Percentiles rank a stretch among this genome's conserved stretches.
Conservation (phyloP, 2,888 invertebrate species). For the Ennomos quercinarius region DNA sequence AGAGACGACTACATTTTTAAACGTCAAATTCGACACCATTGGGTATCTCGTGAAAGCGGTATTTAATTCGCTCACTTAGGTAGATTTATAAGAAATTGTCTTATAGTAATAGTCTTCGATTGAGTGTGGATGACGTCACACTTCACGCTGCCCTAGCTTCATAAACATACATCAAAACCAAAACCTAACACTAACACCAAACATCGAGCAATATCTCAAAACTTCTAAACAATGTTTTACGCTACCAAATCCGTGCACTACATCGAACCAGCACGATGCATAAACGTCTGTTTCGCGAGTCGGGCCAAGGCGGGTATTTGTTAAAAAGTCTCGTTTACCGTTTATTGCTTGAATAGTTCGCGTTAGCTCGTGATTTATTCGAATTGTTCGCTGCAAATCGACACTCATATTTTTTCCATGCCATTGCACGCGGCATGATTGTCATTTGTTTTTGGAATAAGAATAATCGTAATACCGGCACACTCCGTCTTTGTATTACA, state of each 20-base stretch:
- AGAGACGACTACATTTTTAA: no score
- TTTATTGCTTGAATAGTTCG: slow-evolving; percentile 11
- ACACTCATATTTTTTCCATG: slow-evolving; percentile 11
- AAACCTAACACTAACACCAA: neutral
- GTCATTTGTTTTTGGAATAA: slow-evolving; percentile 1
- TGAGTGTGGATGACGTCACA: no score
- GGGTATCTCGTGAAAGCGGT: no score
- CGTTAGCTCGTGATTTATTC: slow-evolving; percentile 8
- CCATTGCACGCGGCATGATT: neutral
- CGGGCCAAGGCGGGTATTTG: slow-evolving; percentile 10
- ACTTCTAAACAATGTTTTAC: slow-evolving; percentile 11
- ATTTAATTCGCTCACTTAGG: no score
- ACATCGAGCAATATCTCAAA: neutral
- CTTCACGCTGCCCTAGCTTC: neutral
- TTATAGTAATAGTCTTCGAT: no score
- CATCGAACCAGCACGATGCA: neutral
- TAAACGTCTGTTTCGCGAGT: slow-evolving; percentile 1
- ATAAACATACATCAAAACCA: neutral
- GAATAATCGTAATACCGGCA: neutral
- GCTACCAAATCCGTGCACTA: neutral
- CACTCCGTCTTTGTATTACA: no score
- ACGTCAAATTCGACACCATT: no score
- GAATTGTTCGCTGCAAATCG: slow-evolving; percentile 9
- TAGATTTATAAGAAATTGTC: no score
- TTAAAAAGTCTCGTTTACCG: slow-evolving; percentile 19